A percentile compares a stretch with the other conserved stretches of the same genome.
These are phyloP conservation scores for Ramphastos sulfuratus DNA, from an alignment of 2,113 vertebrate genomes.

Conservation along the genomic window DNA sequence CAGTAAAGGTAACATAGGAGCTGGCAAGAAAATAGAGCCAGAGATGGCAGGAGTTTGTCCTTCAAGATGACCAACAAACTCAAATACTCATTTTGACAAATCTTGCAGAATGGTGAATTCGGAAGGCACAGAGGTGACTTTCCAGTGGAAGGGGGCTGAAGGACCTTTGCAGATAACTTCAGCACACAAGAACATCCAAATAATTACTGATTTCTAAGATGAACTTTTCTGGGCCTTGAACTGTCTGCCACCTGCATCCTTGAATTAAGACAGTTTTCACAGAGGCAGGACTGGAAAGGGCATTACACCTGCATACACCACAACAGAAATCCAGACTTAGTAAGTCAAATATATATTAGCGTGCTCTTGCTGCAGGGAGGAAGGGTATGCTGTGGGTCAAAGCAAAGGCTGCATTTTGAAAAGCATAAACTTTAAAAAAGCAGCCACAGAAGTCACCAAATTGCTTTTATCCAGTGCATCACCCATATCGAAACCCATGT, in stretches of 20 bases:
- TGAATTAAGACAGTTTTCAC: background rate
- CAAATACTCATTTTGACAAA: background rate
- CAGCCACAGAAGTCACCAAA: background rate
- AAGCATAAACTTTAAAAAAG: background rate
- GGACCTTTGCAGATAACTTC: background rate
- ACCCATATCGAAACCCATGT: background rate
- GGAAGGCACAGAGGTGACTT: background rate
- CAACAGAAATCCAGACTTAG: background rate
- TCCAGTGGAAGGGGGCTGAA: background rate
- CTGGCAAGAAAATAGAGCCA: background rate
- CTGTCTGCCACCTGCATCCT: background rate
- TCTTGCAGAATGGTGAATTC: rapidly evolving
- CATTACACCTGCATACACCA: background rate
- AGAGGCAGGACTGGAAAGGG: background rate
- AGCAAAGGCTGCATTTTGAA: background rate
- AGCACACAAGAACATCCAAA: background rate
- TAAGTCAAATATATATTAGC: background rate
- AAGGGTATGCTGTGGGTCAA: background rate
- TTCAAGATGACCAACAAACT: background rate
- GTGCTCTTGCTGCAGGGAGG: rapidly evolving
- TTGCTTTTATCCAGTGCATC: background rate
- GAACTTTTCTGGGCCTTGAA: background rate
- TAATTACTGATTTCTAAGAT: background rate
- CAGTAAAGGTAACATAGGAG: background rate
- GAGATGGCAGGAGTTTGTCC: background rate